A percentile compares a stretch with the other conserved stretches of the same genome.
Evolutionary conservation across 2,113 vertebrate species (phyloP).

Genomic region (Nematolebias whitei): DNA sequence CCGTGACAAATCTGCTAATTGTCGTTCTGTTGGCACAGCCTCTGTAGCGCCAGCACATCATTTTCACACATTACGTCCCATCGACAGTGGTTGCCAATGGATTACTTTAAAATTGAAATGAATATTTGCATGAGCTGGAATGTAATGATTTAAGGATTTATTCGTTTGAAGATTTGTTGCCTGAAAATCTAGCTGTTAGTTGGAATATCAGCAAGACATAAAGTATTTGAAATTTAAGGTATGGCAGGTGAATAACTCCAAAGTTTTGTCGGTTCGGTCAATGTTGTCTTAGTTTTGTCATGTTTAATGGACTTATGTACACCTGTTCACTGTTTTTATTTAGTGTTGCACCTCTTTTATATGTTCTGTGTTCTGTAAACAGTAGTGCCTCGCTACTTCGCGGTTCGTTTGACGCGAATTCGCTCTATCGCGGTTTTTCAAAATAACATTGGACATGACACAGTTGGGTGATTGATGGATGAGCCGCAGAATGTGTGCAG

Average conservation of each 20-base stretch:
- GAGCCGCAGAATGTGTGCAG: too few relatives aligned
- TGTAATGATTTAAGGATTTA: background rate
- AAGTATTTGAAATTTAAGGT: background rate
- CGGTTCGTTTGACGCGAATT: too few relatives aligned
- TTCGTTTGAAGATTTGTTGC: background rate
- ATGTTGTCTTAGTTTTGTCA: too few relatives aligned
- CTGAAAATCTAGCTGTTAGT: background rate
- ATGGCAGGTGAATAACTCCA: background rate
- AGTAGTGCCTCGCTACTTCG: too few relatives aligned
- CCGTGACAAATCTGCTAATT: slow-evolving; percentile 1
- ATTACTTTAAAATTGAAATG: background rate
- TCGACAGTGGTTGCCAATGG: background rate
- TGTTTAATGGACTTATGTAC: too few relatives aligned
- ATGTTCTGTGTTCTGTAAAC: too few relatives aligned
- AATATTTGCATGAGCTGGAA: background rate
- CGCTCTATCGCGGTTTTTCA: too few relatives aligned
- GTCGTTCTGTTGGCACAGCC: background rate
- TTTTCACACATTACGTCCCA: background rate
- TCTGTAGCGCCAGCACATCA: background rate
- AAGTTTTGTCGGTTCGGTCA: background rate
- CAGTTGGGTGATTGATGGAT: too few relatives aligned
- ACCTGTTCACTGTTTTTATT: too few relatives aligned
- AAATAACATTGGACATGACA: too few relatives aligned
- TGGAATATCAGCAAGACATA: background rate
- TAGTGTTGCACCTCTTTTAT: too few relatives aligned